A percentile compares a stretch with the other conserved stretches of the same genome.
These are phyloP conservation scores for Neolamprologus caudopunctatus DNA, from an alignment of 2,113 vertebrate genomes.

Conservation along the genomic window DNA sequence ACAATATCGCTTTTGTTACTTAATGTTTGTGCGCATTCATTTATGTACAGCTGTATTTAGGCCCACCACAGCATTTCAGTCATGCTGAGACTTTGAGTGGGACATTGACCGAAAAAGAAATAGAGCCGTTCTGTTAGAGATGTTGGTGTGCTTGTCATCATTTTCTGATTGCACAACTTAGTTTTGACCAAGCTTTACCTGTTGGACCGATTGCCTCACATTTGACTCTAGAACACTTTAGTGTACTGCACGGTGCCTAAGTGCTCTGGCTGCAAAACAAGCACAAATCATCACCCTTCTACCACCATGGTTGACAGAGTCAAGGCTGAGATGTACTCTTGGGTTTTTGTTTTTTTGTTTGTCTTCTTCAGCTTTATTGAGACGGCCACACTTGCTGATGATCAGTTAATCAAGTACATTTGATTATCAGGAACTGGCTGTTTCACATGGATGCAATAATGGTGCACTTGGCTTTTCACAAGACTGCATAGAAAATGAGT, in stretches of 20 bases:
- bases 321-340: not conserved
- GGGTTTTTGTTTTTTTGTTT: not conserved
- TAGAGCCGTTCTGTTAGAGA: accelerated
- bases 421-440: not conserved
- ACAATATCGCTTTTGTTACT: not conserved
- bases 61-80: not conserved
- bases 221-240: not conserved
- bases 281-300: not conserved
- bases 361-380: not conserved
- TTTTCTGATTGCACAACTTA: not conserved
- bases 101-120: not conserved
- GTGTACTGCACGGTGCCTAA: not conserved
- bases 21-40: not conserved
- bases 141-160: not conserved
- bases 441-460: not conserved
- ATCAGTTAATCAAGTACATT: not conserved
- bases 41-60: not conserved
- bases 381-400: not conserved
- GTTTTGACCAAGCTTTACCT: not conserved
- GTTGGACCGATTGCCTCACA: not conserved
- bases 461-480: not conserved
- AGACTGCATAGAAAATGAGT: not conserved
- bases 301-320: not conserved
- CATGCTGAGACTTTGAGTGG: not conserved
- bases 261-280: not conserved